phyloP scores from a whole-genome alignment of 2,888 invertebrate genomes.

The Sesia apiformis region DNA sequence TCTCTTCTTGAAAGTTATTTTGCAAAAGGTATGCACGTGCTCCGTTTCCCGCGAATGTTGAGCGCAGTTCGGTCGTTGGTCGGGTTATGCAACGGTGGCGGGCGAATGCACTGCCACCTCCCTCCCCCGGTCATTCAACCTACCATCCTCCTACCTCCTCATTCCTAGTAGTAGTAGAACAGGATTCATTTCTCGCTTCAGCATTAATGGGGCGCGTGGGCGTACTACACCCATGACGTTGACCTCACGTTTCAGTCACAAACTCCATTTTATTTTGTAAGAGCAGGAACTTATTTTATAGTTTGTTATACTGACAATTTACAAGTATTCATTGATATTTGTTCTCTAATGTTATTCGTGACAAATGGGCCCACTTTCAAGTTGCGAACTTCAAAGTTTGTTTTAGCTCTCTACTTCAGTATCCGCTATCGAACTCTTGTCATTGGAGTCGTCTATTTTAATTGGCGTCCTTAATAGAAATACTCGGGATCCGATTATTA shows the following conservation, averaged over 20 bases:
- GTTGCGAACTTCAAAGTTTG: no score
- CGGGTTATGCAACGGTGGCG: slow-evolving; percentile 45
- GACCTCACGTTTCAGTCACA: slow-evolving; percentile 1
- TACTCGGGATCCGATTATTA: slow-evolving; percentile 8
- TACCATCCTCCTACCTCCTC: slow-evolving; percentile 32
- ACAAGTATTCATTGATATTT: no score
- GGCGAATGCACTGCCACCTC: slow-evolving; percentile 36
- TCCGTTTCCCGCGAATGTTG: slow-evolving; percentile 24
- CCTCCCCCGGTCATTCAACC: slow-evolving; percentile 48
- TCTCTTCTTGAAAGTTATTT: slow-evolving; percentile 3
- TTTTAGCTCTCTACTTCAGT: no score
- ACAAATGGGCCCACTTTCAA: no score
- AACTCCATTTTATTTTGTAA: no score
- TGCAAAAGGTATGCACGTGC: slow-evolving; percentile 17
- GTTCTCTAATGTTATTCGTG: no score
- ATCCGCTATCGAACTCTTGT: no score
- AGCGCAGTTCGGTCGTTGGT: slow-evolving; percentile 35
- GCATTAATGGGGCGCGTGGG: slow-evolving; percentile 48
- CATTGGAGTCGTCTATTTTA: neutral
- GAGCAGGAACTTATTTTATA: no score
- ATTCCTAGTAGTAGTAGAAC: slow-evolving; percentile 21
- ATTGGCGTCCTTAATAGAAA: neutral
- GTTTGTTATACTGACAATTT: no score
- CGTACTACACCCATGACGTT: slow-evolving; percentile 22
- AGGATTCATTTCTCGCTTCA: slow-evolving; percentile 42